These are phyloP conservation scores for Gallinago jamesoni DNA, from an alignment of 2,113 vertebrate genomes.

Conservation along the genomic window DNA sequence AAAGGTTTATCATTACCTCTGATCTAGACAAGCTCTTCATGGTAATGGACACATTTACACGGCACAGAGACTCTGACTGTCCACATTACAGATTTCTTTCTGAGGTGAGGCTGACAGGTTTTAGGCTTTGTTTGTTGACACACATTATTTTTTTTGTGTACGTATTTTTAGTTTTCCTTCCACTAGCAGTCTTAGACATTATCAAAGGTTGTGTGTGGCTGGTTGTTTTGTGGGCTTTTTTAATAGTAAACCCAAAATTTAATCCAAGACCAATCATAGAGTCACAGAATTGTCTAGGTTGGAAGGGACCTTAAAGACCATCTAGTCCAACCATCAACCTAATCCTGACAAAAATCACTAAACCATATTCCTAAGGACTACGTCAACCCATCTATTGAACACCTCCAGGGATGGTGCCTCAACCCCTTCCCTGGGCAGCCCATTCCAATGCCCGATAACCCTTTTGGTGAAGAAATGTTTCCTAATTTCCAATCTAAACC, in stretches of 20 bases:
- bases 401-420: too few species aligned
- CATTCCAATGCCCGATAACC: too few species aligned
- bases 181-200: background rate
- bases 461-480: too few species aligned
- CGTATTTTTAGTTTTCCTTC: background rate
- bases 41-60: fast-evolving
- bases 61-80: background rate
- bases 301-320: too few species aligned
- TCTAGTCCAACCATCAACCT: too few species aligned
- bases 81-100: background rate
- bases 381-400: too few species aligned
- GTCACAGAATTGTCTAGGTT: too few species aligned
- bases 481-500: too few species aligned
- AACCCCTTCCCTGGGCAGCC: too few species aligned
- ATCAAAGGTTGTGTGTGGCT: fast-evolving
- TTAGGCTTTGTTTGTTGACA: background rate
- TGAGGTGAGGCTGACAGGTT: background rate
- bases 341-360: too few species aligned
- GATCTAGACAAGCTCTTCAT: background rate
- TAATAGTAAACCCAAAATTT: background rate
- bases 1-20: background rate
- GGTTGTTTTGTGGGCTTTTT: background rate
- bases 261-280: background rate
- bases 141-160: background rate
- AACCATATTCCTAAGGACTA: too few species aligned